These are phyloP conservation scores for Lithophane ornitopus DNA, from an alignment of 2,888 invertebrate genomes.

Conservation along the genomic window DNA sequence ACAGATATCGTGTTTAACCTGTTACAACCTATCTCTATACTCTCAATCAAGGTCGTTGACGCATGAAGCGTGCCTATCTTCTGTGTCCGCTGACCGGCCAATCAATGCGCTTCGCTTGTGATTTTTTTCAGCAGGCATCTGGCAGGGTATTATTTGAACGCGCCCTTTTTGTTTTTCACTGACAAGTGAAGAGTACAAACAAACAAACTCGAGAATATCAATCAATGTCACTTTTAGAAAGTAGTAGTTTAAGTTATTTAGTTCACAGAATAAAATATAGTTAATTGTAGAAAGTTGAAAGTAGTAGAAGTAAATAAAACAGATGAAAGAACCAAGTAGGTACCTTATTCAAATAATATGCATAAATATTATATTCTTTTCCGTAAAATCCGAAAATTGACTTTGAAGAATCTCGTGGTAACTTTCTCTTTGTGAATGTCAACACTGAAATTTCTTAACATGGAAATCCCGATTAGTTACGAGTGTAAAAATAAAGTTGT, in stretches of 20 bases:
- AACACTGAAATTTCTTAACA: constrained; percentile 39
- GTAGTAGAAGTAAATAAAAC: too few relatives aligned
- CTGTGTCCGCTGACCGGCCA: not conserved
- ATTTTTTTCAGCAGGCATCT: not conserved
- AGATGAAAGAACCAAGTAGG: not conserved
- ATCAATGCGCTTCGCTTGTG: not conserved
- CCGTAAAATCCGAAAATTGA: not conserved
- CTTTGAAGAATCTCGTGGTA: not conserved
- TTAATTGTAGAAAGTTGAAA: too few relatives aligned
- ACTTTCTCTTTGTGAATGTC: constrained; percentile 15
- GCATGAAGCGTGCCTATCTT: not conserved
- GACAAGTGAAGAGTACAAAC: not conserved
- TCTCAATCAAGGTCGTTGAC: not conserved
- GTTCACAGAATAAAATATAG: too few relatives aligned
- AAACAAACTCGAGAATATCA: not conserved
- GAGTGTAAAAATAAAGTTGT: constrained; percentile 23
- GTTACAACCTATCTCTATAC: too few relatives aligned
- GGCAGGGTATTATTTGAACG: not conserved
- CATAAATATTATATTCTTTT: too few relatives aligned
- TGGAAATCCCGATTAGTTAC: constrained; percentile 52
- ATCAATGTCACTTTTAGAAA: not conserved
- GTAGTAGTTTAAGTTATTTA: too few relatives aligned
- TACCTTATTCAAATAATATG: too few relatives aligned
- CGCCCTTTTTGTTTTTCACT: not conserved
- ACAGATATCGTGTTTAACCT: too few relatives aligned